A percentile compares a stretch with the other conserved stretches of the same genome.
Conservation (phyloP, 2,797 vertebrate genomes). For the Danio choprae region DNA sequence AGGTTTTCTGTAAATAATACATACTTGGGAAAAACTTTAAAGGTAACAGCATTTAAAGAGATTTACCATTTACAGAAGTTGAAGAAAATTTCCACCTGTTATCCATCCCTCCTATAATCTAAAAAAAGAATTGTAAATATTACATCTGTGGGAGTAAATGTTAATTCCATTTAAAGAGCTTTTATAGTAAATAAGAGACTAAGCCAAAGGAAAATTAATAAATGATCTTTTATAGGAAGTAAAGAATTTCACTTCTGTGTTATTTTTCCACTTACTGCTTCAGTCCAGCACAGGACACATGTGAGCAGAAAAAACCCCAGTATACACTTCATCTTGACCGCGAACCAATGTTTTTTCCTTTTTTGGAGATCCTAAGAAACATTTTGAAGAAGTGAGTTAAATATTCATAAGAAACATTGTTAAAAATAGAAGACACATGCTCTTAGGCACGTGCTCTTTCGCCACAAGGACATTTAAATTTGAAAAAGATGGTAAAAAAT, state of each 20-base stretch:
- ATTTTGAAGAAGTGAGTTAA: slow-evolving; percentile 11
- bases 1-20: neutral
- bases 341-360: slow-evolving; percentile 36
- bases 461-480: neutral
- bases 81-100: neutral
- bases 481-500: neutral
- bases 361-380: slow-evolving; percentile 43
- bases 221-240: slow-evolving; percentile 15
- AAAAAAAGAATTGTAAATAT: slow-evolving; percentile 21
- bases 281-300: slow-evolving; percentile 23
- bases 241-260: slow-evolving; percentile 34
- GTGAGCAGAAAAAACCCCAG: slow-evolving; percentile 38
- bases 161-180: slow-evolving; percentile 1
- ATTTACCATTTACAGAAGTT: neutral
- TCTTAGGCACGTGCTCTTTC: neutral
- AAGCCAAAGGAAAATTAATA: too few relatives aligned
- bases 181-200: too few relatives aligned
- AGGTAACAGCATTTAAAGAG: neutral
- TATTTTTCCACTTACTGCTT: slow-evolving; percentile 45
- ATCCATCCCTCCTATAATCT: neutral
- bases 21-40: neutral
- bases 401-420: neutral
- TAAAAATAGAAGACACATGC: neutral
- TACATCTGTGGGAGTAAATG: neutral
- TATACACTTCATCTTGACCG: slow-evolving; percentile 43